phyloP scores from a whole-genome alignment of 2,888 invertebrate species.

The Candidula unifasciata region DNA sequence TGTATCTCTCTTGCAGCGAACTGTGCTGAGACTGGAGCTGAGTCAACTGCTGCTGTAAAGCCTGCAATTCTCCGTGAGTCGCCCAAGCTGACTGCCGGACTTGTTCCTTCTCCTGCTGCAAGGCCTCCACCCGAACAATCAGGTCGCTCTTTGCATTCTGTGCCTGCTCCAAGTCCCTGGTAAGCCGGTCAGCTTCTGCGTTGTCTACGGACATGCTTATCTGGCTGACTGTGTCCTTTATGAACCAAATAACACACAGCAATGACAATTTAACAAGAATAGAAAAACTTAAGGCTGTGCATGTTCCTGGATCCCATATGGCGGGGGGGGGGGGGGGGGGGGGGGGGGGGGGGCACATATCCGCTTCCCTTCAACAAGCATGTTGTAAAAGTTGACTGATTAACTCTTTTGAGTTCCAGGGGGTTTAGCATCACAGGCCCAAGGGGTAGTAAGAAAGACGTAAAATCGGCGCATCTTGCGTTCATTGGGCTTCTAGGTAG shows the following conservation, averaged over 20 bases:
- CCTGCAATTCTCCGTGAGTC: conserved; percentile 65
- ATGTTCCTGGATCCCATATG: too few species aligned
- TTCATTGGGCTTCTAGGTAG: too few species aligned
- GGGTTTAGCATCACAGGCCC: too few species aligned
- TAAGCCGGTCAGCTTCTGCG: conserved; percentile 59
- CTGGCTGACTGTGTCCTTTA: conserved; percentile 60
- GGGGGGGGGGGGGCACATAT: too few species aligned
- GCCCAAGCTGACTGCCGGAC: conserved; percentile 62
- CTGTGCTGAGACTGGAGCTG: conserved; percentile 59
- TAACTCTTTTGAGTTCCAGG: too few species aligned
- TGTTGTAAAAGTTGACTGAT: too few species aligned
- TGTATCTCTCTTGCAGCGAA: conserved; percentile 58
- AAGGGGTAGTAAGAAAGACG: too few species aligned
- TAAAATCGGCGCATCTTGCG: too few species aligned
- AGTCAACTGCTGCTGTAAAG: conserved; percentile 62
- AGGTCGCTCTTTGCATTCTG: conserved; percentile 62
- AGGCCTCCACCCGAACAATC: conserved; percentile 62
- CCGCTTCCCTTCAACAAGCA: too few species aligned
- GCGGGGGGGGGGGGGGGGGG: too few species aligned
- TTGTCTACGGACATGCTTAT: conserved; percentile 46
- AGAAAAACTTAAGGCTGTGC: too few species aligned
- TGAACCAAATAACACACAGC: conserved; percentile 2
- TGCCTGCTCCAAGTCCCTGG: conserved; percentile 61
- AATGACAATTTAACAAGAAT: not conserved
- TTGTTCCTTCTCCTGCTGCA: conserved; percentile 65